Percentiles rank a stretch among this genome's conserved stretches.
Conservation (phyloP, 2,797 vertebrate genomes). For the Arrhamphus sclerolepis region DNA sequence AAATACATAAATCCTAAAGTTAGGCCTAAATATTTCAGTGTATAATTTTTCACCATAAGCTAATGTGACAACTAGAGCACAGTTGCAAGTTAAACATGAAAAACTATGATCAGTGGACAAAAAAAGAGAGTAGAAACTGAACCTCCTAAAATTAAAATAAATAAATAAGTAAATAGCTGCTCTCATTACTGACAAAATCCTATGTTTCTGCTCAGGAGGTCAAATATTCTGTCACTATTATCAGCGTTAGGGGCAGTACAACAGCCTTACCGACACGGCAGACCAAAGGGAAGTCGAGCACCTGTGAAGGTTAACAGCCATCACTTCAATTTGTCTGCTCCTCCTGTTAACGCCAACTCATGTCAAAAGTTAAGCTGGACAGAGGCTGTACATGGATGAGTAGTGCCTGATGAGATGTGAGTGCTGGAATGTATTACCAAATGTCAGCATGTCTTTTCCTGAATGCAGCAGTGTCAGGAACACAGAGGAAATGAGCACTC, state of each 20-base stretch:
- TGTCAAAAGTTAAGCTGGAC: constrained; percentile 54
- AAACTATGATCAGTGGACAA: background rate
- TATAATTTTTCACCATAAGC: no score
- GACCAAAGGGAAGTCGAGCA: constrained; percentile 42
- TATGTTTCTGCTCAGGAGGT: constrained; percentile 14
- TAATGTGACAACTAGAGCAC: no score
- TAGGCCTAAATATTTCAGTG: no score
- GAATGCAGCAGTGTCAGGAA: constrained; percentile 40
- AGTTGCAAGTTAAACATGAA: no score
- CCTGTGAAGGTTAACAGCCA: constrained; percentile 63
- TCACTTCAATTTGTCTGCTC: constrained; percentile 63
- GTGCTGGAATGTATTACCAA: constrained; percentile 48
- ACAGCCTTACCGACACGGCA: constrained; percentile 17
- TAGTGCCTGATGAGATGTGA: constrained; percentile 59
- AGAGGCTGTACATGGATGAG: constrained; percentile 45
- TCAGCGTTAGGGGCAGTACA: constrained; percentile 41
- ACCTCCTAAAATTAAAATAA: no score
- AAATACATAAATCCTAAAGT: no score
- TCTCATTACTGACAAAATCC: background rate
- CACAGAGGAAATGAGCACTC: constrained; percentile 14
- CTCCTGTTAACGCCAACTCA: constrained; percentile 43
- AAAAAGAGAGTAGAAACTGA: no score
- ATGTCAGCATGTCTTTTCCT: constrained; percentile 55
- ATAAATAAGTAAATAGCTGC: background rate
- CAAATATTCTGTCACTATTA: constrained; percentile 33